Evolutionary conservation across 2,113 vertebrate species (phyloP).

Genomic region (Ginglymostoma cirratum): DNA sequence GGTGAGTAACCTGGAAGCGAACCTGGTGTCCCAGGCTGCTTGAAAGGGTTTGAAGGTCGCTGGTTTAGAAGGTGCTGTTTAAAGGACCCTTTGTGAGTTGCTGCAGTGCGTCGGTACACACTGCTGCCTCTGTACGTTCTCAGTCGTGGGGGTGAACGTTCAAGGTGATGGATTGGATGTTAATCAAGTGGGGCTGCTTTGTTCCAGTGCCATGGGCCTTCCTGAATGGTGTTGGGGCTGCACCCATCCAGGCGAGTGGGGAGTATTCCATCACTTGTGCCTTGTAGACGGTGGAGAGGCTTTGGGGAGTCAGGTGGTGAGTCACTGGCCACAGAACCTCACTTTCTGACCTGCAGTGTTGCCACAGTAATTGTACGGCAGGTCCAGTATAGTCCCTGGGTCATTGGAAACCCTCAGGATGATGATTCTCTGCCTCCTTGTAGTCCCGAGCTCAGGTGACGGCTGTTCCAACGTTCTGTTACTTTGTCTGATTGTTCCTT

Average conservation of each 20-base stretch:
- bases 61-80: not conserved
- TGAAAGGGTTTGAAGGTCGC: too few species aligned
- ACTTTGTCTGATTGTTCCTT: not conserved
- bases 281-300: too few species aligned
- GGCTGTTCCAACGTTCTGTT: not conserved
- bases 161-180: not conserved
- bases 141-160: not conserved
- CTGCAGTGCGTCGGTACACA: not conserved
- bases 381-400: not conserved
- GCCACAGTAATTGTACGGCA: too few species aligned
- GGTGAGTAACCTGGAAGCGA: not conserved
- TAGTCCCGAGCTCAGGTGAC: not conserved
- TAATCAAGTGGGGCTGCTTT: not conserved
- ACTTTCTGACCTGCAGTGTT: too few species aligned
- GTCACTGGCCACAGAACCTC: too few species aligned
- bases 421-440: not conserved
- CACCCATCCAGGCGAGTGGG: not conserved
- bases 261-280: too few species aligned
- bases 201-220: not conserved
- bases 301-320: too few species aligned
- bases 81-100: not conserved
- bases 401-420: not conserved
- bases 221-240: not conserved
- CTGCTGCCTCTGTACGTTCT: not conserved
- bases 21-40: not conserved